Evolutionary conservation across 2,888 invertebrate genomes (phyloP), one percentile per base, ranked within the genome.

Genomic region (Cristatella mucedo): DNA sequence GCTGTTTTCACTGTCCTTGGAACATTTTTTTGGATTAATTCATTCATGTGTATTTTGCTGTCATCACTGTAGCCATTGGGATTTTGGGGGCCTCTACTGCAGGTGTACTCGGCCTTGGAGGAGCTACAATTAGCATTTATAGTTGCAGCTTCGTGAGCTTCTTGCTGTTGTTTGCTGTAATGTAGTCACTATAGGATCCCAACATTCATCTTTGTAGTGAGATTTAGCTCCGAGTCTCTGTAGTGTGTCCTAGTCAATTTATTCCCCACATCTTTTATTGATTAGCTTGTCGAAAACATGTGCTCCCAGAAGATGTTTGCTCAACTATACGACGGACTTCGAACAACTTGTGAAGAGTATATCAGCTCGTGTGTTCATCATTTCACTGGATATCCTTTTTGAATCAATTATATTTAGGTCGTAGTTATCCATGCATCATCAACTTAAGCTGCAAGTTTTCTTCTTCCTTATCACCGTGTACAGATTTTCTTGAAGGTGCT

Each of bases 221-320:
- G 15, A 32, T 32, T 15, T 24, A 9, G 6, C 11, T 7, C 21
- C 7, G 30, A 9, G 18, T 16, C 5, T 31, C 31, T 7, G 31
- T 32, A 4, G 19, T 18, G 19, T 18, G 6, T 7, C n/a, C n/a
- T 42, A 16, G n/a, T n/a, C 24, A 42, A 6, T 21, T 11, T 13
- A 18, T 41, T 40, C 6, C 32, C n/a, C 6, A 16, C 7, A 13
- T n/a, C 38, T 19, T 34, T 43, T 33, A 37, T 89, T 32, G 91
- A 89, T 68, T 85, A 91, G 69, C 89, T 87, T 24, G 95, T 95
- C 38, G 93, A 93, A 67, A 91, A 93, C 72, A 84, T 95, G 82
- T 95, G 93, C 70, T 86, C 83, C 63, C 85, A 91, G 69, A 87
- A 87, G 73, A 87, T 91, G 84, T 85, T 89, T 40, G 77, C 82